Base-by-base conservation (phyloP, 1,140 invertebrate genomes). In the Lerema accius region DNA sequence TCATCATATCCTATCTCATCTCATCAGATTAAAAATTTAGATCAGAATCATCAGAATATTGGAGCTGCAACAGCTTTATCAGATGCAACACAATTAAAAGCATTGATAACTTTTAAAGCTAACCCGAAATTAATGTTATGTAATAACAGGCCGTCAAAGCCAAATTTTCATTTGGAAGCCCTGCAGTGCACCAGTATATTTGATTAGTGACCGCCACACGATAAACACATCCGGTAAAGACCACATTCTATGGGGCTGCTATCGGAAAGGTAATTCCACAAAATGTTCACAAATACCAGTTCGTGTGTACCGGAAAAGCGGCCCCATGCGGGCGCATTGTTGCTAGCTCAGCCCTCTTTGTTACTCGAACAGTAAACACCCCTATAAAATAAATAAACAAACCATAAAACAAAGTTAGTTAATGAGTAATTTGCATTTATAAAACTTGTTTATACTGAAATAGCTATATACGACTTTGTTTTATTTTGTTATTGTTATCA, bases 251-350 rank as follows among this genome's bases (percentile, higher is more conserved):
- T 40, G 50, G 37, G 50, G 51, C 17, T 42, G 28, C 9, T 32
- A 37, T 37, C 35, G 39, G 23, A 28, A 43, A 56, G 26, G 46
- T 43, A 56, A 16, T 43, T 51, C 15, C 16, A 56, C 46, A 32
- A 56, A 37, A 43, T 26, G 37, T 26, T 32, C 19, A 56, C 51
- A 49, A 49, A 49, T 9, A 51, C 23, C 40, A 23, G 51, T 51
- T 37, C 16, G 49, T 56, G 40, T 13, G 16, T 23, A 43, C 40
- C 53, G 40, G 40, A 45, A 55, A 42, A 32, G 23, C 53, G 13
- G 26, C 32, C 35, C 16, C 16, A 67, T 71, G 65, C 65, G 65
- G 61, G 65, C 35, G 19, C 40, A 56, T 56, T 56, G 53, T 56
- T 42, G 17, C 37, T 16, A n/a, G 40, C 37, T 42, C 46, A 32